These are phyloP conservation scores for Melanerpes aurifrons DNA, from an alignment of 2,113 vertebrate species.

Conservation along the genomic window DNA sequence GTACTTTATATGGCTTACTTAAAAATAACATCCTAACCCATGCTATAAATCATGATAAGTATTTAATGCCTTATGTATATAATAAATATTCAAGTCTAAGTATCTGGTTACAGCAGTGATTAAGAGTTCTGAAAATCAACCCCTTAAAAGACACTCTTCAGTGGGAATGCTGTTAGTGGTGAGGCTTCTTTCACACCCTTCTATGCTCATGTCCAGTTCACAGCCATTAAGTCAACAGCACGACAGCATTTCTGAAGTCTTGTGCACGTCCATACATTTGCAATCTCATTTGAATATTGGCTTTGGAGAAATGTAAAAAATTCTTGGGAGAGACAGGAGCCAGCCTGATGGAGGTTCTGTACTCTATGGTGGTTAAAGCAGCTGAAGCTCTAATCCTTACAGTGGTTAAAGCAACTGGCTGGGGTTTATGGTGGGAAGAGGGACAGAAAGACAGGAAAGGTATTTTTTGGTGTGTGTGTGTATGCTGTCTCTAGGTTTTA, in stretches of 20 bases:
- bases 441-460: not conserved
- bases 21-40: conserved; percentile 64
- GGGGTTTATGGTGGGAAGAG: not conserved
- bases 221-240: not conserved
- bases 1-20: conserved; percentile 62
- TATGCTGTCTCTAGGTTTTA: not conserved
- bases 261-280: not conserved
- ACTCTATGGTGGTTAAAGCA: not conserved
- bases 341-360: not conserved
- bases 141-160: not conserved
- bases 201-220: not conserved
- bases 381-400: not conserved
- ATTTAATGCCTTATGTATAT: conserved; percentile 65
- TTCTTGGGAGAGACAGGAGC: not conserved
- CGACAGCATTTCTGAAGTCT: not conserved
- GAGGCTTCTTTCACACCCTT: conserved; percentile 13
- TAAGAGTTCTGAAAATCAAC: conserved; percentile 44
- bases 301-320: not conserved
- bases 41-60: conserved; percentile 63
- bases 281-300: not conserved
- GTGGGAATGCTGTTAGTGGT: not conserved
- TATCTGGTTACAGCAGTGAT: conserved; percentile 58
- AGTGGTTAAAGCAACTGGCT: not conserved
- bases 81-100: conserved; percentile 62
- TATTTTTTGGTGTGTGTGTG: not conserved